These are phyloP conservation scores for Atethmia centrago DNA, from an alignment of 2,888 invertebrate species.

Conservation along the genomic window DNA sequence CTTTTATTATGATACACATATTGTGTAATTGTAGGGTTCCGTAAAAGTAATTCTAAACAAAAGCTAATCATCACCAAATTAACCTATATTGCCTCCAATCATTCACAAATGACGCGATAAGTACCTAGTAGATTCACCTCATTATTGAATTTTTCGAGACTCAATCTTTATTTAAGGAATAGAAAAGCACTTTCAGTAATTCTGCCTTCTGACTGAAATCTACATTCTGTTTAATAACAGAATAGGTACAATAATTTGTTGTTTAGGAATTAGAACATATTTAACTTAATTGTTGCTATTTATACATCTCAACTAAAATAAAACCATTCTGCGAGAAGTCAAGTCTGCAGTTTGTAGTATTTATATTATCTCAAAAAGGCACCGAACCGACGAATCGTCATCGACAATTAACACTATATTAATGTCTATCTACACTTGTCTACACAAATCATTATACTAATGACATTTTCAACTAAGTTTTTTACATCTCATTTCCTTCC, in stretches of 20 bases:
- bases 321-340: background rate
- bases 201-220: background rate
- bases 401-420: conserved; percentile 66
- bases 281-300: background rate
- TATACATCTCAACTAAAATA: background rate
- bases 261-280: background rate
- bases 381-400: conserved; percentile 37
- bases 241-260: too few relatives aligned
- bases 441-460: conserved; percentile 76
- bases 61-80: background rate
- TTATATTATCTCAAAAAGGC: conserved; percentile 50
- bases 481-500: conserved; percentile 80
- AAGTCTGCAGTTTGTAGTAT: conserved; percentile 15
- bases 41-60: background rate
- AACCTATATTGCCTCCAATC: too few relatives aligned
- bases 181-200: background rate
- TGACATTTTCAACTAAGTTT: conserved; percentile 74
- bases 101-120: background rate
- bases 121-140: background rate
- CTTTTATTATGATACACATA: conserved; percentile 41
- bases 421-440: conserved; percentile 62
- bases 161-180: background rate
- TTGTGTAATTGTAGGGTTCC: conserved; percentile 44
- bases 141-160: background rate
- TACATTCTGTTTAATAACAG: too few relatives aligned